These are phyloP conservation scores for Theristicus caerulescens DNA, from an alignment of 2,113 vertebrate genomes.

Conservation along the genomic window DNA sequence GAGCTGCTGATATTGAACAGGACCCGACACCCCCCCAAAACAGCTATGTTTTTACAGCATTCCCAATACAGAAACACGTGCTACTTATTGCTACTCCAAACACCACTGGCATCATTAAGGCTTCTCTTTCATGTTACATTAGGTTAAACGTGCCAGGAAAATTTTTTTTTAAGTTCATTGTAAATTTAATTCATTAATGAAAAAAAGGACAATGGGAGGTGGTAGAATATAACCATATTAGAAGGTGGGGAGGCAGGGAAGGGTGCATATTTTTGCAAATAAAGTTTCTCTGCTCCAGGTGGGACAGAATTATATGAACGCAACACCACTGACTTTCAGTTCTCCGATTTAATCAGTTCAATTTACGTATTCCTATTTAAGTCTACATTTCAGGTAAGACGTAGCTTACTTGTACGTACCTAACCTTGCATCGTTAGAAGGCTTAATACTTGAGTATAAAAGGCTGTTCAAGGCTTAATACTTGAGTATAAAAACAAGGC, in stretches of 20 bases:
- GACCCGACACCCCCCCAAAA: not conserved
- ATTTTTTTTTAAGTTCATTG: not conserved
- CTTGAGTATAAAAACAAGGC: not conserved
- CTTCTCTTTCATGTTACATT: not conserved
- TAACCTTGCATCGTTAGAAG: not conserved
- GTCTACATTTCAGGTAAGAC: not conserved
- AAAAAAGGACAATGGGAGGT: not conserved
- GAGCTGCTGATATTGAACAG: not conserved
- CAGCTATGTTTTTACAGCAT: not conserved
- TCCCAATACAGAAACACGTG: not conserved
- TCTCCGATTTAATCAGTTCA: not conserved
- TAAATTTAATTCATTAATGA: not conserved
- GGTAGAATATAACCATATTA: not conserved
- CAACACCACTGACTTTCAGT: not conserved
- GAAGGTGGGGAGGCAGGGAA: accelerated
- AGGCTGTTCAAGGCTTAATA: not conserved
- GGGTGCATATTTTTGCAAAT: not conserved
- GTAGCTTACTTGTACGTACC: not conserved
- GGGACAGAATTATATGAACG: not conserved
- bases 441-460: not conserved
- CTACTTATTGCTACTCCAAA: not conserved
- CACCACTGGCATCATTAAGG: not conserved
- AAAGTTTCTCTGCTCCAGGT: not conserved
- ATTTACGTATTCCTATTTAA: not conserved
- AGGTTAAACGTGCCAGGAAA: not conserved